These are phyloP conservation scores for Xerus rutilus DNA, from an alignment of 2,797 vertebrate species.

Conservation along the genomic window DNA sequence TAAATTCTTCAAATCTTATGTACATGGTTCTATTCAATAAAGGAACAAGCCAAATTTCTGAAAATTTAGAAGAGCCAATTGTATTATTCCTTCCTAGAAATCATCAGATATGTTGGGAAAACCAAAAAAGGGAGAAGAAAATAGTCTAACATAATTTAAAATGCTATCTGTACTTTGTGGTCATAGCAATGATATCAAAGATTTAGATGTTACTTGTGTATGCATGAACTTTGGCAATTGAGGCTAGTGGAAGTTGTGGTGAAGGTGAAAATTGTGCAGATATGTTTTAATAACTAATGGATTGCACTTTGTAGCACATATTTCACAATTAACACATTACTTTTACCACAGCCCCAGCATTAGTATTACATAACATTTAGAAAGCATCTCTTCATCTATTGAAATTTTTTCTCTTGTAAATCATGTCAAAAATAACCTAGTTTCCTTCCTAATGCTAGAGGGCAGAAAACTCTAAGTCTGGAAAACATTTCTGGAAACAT, in stretches of 20 bases:
- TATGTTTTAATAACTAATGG: not conserved
- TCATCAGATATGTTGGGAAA: not conserved
- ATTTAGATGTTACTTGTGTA: not conserved
- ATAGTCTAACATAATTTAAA: not conserved
- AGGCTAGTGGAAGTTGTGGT: accelerated
- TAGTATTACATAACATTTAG: not conserved
- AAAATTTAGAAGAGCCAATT: not conserved
- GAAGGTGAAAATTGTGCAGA: not conserved
- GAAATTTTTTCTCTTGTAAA: not conserved
- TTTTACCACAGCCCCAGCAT: not conserved
- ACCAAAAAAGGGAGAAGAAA: not conserved
- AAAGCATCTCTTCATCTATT: not conserved
- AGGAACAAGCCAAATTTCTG: not conserved
- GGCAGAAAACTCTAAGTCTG: not conserved
- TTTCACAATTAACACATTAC: not conserved
- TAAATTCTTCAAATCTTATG: not conserved
- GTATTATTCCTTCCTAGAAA: not conserved
- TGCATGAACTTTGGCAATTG: not conserved
- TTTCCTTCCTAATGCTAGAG: not conserved
- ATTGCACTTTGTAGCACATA: not conserved
- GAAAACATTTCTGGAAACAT: not conserved
- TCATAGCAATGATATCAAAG: not conserved
- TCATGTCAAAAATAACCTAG: not conserved
- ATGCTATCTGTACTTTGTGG: not conserved
- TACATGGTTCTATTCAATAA: not conserved